Percentiles rank a stretch among this genome's conserved stretches.
These are phyloP conservation scores for Cherax quadricarinatus DNA, from an alignment of 1,140 invertebrate genomes.

Conservation along the genomic window DNA sequence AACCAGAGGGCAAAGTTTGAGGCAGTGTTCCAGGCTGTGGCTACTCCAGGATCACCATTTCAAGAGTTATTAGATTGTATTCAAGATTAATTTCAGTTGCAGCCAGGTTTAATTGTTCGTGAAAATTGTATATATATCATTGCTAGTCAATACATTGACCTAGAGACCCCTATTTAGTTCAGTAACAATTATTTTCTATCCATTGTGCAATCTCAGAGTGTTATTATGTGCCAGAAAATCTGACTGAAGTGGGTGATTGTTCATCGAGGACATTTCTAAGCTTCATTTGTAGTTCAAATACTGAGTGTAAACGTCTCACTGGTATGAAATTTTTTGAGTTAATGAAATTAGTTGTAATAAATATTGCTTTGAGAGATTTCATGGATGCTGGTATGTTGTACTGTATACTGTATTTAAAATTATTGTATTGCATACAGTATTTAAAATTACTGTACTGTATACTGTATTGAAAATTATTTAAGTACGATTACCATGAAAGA, in stretches of 20 bases:
- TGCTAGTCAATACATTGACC: not conserved
- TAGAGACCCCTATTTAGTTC: not conserved
- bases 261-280: not conserved
- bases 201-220: not conserved
- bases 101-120: not conserved
- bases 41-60: constrained; percentile 42
- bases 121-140: not conserved
- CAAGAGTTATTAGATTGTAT: constrained; percentile 56
- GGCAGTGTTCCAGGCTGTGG: constrained; percentile 65
- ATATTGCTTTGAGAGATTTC: not conserved
- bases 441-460: not conserved
- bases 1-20: constrained; percentile 68
- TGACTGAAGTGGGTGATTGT: not conserved
- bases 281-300: not conserved
- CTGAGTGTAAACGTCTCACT: not conserved
- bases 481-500: not conserved
- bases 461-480: not conserved
- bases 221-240: not conserved
- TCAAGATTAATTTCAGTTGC: constrained; percentile 11
- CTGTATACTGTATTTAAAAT: not conserved
- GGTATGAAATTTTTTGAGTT: not conserved
- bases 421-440: not conserved
- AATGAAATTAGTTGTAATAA: not conserved
- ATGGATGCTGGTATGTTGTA: not conserved
- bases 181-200: not conserved